These are phyloP conservation scores for Cyphomyrus discorhynchus DNA, from an alignment of 2,113 vertebrate species.

Conservation along the genomic window DNA sequence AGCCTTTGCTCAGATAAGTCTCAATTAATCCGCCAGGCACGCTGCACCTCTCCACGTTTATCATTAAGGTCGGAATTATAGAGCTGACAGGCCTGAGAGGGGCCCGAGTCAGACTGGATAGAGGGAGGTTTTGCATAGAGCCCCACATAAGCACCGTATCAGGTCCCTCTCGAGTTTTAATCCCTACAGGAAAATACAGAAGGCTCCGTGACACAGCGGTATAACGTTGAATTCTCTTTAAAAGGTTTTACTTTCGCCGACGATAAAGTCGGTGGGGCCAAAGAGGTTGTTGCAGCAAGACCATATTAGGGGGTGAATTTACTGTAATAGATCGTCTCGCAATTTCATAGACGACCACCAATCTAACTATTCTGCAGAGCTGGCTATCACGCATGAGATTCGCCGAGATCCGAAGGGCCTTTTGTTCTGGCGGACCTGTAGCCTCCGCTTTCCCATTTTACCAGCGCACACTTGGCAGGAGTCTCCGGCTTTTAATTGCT, in stretches of 20 bases:
- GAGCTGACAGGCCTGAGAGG: not conserved
- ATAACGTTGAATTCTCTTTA: not conserved
- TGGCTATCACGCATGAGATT: not conserved
- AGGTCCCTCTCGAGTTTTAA: not conserved
- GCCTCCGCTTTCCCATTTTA: not conserved
- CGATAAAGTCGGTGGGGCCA: not conserved
- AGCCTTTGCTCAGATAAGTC: not conserved
- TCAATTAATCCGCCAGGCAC: not conserved
- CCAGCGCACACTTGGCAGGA: not conserved
- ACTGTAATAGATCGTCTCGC: not conserved
- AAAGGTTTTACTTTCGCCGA: not conserved
- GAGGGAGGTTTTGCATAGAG: too few relatives aligned
- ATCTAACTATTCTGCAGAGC: not conserved
- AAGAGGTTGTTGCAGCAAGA: not conserved
- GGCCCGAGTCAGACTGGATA: not conserved
- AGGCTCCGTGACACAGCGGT: not conserved
- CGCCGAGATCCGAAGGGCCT: not conserved
- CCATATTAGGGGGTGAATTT: not conserved
- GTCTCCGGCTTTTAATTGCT: not conserved
- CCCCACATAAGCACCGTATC: not conserved
- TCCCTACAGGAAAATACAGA: not conserved
- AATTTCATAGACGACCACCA: not conserved
- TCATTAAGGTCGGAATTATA: not conserved
- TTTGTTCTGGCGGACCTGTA: not conserved
- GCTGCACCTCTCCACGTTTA: not conserved